phyloP scores from a whole-genome alignment of 2,113 vertebrate genomes.

The Thomomys bottae region DNA sequence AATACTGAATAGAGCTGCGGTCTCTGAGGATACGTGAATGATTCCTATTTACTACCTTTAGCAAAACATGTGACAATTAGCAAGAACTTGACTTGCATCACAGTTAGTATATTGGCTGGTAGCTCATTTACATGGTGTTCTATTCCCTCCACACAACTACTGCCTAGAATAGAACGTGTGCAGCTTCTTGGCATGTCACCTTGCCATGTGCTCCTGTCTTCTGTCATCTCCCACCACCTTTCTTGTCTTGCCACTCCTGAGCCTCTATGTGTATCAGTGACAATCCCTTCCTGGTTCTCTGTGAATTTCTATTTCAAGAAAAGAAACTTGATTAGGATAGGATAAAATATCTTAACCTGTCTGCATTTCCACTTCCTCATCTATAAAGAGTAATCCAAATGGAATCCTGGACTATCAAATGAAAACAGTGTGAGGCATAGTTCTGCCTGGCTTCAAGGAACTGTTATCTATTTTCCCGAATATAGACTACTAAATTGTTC shows the following conservation, averaged over 20 bases:
- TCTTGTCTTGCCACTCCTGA: background rate
- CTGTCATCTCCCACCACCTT: background rate
- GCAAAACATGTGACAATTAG: slow-evolving; percentile 85
- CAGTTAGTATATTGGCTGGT: slow-evolving; percentile 63
- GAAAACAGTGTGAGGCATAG: background rate
- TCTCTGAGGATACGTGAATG: slow-evolving; percentile 82
- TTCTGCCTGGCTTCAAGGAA: background rate
- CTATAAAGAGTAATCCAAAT: background rate
- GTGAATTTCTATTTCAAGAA: slow-evolving; percentile 19
- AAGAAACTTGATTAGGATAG: background rate
- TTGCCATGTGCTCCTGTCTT: background rate
- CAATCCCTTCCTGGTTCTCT: background rate
- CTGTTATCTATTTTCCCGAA: background rate
- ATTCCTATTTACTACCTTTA: slow-evolving; percentile 86
- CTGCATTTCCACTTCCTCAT: background rate
- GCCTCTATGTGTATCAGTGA: background rate
- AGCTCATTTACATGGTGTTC: slow-evolving; percentile 59
- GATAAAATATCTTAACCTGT: background rate
- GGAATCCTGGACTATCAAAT: background rate
- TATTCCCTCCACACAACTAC: background rate
- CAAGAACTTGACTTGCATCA: slow-evolving; percentile 72
- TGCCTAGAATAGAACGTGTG: slow-evolving; percentile 43
- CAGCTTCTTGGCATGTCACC: slow-evolving; percentile 38
- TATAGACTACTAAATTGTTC: background rate
- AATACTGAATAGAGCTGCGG: slow-evolving; percentile 81